Evolutionary conservation across 2,888 invertebrate genomes (phyloP).

Genomic region (Vanessa cardui): DNA sequence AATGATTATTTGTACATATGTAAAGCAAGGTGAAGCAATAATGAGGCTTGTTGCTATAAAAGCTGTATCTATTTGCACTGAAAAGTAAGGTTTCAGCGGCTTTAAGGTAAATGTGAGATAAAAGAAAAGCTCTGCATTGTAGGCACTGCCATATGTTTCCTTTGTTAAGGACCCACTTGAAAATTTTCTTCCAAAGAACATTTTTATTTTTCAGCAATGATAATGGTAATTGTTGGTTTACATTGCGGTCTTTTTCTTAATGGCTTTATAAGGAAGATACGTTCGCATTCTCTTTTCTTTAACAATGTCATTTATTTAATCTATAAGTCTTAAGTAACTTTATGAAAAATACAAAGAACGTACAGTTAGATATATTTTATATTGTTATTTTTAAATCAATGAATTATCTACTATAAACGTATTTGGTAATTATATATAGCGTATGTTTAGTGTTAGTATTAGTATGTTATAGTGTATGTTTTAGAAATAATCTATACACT

Average conservation of each 20-base stretch:
- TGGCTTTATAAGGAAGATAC: neutral
- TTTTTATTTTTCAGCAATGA: conserved; percentile 14
- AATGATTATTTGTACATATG: no score
- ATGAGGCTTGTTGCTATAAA: neutral
- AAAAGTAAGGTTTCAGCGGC: conserved; percentile 22
- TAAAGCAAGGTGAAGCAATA: no score
- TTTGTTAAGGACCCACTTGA: conserved; percentile 6
- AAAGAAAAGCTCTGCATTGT: conserved; percentile 25
- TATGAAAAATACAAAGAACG: neutral
- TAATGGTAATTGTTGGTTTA: conserved; percentile 15
- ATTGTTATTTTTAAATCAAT: no score
- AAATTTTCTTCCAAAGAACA: conserved; percentile 12
- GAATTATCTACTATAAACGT: no score
- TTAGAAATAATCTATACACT: no score
- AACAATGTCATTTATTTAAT: no score
- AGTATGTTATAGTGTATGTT: no score
- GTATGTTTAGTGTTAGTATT: no score
- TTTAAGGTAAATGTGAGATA: conserved; percentile 26
- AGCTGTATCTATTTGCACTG: conserved; percentile 11
- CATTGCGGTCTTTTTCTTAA: conserved; percentile 14
- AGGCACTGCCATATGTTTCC: conserved; percentile 18
- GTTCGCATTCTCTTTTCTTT: no score
- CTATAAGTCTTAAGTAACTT: neutral
- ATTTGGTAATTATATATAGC: no score
- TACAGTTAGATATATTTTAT: no score